Percentiles rank a stretch among this genome's conserved stretches.
Conservation (phyloP, 1,140 invertebrate genomes). For the Hylaeus anthracinus region DNA sequence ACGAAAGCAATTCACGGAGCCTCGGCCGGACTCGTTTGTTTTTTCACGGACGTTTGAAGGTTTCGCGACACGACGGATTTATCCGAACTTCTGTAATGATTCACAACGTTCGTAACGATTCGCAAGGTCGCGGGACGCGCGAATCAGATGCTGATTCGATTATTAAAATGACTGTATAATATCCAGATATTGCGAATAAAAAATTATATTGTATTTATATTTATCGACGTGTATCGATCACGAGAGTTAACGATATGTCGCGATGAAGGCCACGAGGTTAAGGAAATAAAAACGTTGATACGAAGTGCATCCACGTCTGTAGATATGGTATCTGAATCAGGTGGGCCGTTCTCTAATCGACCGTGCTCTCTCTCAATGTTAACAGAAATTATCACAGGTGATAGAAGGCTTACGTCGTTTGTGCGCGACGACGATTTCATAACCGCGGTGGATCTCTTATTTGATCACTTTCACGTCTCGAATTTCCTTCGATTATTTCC, state of each 20-base stretch:
- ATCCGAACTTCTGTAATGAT: too few relatives aligned
- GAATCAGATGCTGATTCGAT: too few relatives aligned
- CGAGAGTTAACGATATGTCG: background rate
- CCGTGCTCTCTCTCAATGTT: slow-evolving; percentile 68
- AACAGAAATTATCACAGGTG: slow-evolving; percentile 70
- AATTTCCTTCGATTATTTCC: too few relatives aligned
- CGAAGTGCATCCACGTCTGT: slow-evolving; percentile 64
- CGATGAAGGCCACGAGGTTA: slow-evolving; percentile 58
- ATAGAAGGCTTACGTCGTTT: slow-evolving; percentile 58
- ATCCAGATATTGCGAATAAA: background rate
- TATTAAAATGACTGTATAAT: background rate
- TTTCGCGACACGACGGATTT: too few relatives aligned
- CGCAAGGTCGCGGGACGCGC: too few relatives aligned
- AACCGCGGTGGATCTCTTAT: slow-evolving; percentile 49
- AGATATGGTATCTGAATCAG: slow-evolving; percentile 65
- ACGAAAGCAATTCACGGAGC: background rate
- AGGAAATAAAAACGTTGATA: slow-evolving; percentile 63
- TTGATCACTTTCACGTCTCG: slow-evolving; percentile 11
- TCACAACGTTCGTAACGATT: too few relatives aligned
- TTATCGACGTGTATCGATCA: too few relatives aligned
- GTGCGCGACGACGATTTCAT: slow-evolving; percentile 51
- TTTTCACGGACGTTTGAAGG: too few relatives aligned
- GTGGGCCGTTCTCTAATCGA: slow-evolving; percentile 67
- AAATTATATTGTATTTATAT: too few relatives aligned
- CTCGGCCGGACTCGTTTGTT: background rate